phyloP scores from a whole-genome alignment of 1,140 invertebrate genomes.

The Hestina assimilis region DNA sequence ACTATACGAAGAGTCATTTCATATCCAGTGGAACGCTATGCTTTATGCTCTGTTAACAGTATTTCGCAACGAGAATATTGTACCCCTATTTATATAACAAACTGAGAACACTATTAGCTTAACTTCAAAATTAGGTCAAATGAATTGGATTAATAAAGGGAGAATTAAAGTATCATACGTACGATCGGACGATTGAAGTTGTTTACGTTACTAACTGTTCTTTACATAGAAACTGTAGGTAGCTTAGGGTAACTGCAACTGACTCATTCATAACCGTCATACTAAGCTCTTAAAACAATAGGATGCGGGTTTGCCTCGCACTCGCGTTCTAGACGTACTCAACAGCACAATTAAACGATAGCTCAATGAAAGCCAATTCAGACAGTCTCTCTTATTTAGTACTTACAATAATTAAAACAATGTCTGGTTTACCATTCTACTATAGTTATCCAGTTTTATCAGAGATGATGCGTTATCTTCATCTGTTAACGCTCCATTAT shows the following conservation, averaged over 20 bases:
- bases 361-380: conserved; percentile 39
- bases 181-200: background rate
- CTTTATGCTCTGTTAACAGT: conserved; percentile 28
- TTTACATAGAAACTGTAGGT: conserved; percentile 4
- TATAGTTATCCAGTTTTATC: background rate
- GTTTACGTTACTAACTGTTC: conserved; percentile 6
- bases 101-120: background rate
- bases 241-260: conserved; percentile 23
- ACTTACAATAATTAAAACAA: conserved; percentile 2
- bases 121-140: background rate
- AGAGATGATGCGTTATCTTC: background rate
- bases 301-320: conserved; percentile 56
- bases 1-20: conserved; percentile 25
- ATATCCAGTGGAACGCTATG: conserved; percentile 21
- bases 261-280: conserved; percentile 33
- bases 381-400: background rate
- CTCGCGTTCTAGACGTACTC: conserved; percentile 34
- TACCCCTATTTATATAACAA: background rate
- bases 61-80: conserved; percentile 13
- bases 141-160: background rate
- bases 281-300: conserved; percentile 53
- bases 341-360: conserved; percentile 50
- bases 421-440: too few relatives aligned
- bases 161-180: background rate
- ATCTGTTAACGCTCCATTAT: background rate